These are phyloP conservation scores for Cecidostiba fungosa DNA, from an alignment of 2,888 invertebrate species.

Conservation along the genomic window DNA sequence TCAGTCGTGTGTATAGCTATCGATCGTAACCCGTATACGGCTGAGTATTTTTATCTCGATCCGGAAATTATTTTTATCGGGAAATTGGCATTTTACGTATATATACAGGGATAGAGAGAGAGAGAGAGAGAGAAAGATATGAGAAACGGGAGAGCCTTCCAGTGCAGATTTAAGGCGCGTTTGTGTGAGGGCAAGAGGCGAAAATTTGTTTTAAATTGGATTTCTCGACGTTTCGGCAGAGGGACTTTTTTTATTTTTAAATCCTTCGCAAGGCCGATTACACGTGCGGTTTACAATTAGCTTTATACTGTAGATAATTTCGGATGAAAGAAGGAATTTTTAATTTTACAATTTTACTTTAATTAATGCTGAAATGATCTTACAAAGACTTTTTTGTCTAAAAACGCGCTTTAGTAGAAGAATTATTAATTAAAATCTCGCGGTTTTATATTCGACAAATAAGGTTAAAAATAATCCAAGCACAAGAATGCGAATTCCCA, in stretches of 20 bases:
- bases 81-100: constrained; percentile 25
- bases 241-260: background rate
- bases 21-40: background rate
- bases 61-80: constrained; percentile 45
- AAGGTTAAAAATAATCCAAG: background rate
- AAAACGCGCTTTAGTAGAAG: no score
- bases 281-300: no score
- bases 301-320: no score
- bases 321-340: no score
- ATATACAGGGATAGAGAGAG: background rate
- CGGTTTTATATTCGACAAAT: background rate
- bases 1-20: background rate
- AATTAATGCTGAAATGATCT: no score
- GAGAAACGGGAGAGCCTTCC: background rate
- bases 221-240: background rate
- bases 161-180: constrained; percentile 20
- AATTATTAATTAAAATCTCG: no score
- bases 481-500: background rate
- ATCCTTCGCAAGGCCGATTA: no score
- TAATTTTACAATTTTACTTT: no score
- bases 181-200: background rate
- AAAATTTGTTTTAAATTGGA: constrained; percentile 15
- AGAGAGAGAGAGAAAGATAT: background rate
- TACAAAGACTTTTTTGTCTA: no score
- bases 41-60: constrained; percentile 18